A percentile compares a stretch with the other conserved stretches of the same genome.
Evolutionary conservation across 2,888 invertebrate species (phyloP).

Genomic region (Nebria brevicollis): DNA sequence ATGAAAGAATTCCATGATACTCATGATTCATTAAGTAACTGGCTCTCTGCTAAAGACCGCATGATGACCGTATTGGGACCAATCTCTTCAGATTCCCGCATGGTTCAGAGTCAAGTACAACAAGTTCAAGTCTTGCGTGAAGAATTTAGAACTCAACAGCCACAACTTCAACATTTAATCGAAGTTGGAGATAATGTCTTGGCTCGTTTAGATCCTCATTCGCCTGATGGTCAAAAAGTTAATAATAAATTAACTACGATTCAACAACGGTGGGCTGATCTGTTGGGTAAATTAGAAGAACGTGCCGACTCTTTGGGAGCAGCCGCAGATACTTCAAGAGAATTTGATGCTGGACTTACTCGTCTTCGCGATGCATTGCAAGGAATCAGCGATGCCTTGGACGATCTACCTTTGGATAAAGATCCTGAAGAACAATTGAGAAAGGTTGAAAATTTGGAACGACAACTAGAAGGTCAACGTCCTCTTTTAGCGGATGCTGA

Average conservation of each 20-base stretch:
- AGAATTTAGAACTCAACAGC: slow-evolving; percentile 93
- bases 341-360: slow-evolving; percentile 89
- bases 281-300: slow-evolving; percentile 81
- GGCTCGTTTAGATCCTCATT: slow-evolving; percentile 65
- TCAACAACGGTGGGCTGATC: slow-evolving; percentile 82
- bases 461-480: slow-evolving; percentile 88
- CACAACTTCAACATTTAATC: slow-evolving; percentile 85
- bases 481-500: slow-evolving; percentile 89
- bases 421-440: slow-evolving; percentile 88
- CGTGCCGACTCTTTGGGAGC: slow-evolving; percentile 90
- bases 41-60: slow-evolving; percentile 93
- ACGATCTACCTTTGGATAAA: slow-evolving; percentile 80
- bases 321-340: slow-evolving; percentile 90
- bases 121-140: slow-evolving; percentile 94
- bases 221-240: slow-evolving; percentile 73
- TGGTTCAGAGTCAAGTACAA: slow-evolving; percentile 96
- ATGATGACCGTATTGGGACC: slow-evolving; percentile 96
- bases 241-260: slow-evolving; percentile 78
- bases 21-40: slow-evolving; percentile 83
- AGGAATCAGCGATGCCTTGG: slow-evolving; percentile 86
- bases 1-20: slow-evolving; percentile 93
- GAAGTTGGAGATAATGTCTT: slow-evolving; percentile 83
- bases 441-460: slow-evolving; percentile 87
- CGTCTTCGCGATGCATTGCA: slow-evolving; percentile 88
- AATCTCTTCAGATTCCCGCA: slow-evolving; percentile 93